phyloP scores from a whole-genome alignment of 2,888 invertebrate genomes.

The Cheilosia vernalis region DNA sequence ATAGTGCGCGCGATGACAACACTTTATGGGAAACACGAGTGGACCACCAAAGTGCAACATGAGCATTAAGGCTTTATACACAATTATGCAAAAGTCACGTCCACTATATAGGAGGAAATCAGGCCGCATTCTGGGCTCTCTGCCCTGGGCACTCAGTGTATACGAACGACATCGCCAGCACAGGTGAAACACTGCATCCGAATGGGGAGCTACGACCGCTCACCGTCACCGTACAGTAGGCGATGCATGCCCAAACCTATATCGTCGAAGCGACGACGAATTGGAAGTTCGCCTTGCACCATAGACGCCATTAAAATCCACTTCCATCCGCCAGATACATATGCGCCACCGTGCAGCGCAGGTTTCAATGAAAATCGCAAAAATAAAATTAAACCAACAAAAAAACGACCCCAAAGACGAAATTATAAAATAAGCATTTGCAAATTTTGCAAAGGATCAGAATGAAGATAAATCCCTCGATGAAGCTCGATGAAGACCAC shows the following conservation, averaged over 20 bases:
- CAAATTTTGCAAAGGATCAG: conserved; percentile 73
- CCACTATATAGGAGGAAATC: conserved; percentile 46
- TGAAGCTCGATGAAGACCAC: conserved; percentile 75
- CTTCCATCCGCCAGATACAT: conserved; percentile 39
- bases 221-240: conserved; percentile 23
- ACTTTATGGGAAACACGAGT: conserved; percentile 76
- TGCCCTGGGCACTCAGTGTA: not conserved
- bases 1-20: conserved; percentile 74
- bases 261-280: conserved; percentile 63
- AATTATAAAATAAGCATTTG: conserved; percentile 71
- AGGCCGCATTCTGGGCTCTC: conserved; percentile 20
- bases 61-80: conserved; percentile 74
- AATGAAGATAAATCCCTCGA: conserved; percentile 75
- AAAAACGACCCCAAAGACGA: conserved; percentile 9
- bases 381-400: conserved; percentile 25
- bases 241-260: conserved; percentile 54
- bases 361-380: conserved; percentile 64
- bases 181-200: conserved; percentile 69
- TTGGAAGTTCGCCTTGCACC: conserved; percentile 61
- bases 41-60: conserved; percentile 76
- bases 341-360: conserved; percentile 51
- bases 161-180: conserved; percentile 45
- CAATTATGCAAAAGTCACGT: conserved; percentile 76
- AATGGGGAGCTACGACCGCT: conserved; percentile 40
- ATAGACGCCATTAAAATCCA: conserved; percentile 71